A percentile compares a stretch with the other conserved stretches of the same genome.
phyloP scores from a whole-genome alignment of 2,888 invertebrate species.

The Rhamnusium bicolor region DNA sequence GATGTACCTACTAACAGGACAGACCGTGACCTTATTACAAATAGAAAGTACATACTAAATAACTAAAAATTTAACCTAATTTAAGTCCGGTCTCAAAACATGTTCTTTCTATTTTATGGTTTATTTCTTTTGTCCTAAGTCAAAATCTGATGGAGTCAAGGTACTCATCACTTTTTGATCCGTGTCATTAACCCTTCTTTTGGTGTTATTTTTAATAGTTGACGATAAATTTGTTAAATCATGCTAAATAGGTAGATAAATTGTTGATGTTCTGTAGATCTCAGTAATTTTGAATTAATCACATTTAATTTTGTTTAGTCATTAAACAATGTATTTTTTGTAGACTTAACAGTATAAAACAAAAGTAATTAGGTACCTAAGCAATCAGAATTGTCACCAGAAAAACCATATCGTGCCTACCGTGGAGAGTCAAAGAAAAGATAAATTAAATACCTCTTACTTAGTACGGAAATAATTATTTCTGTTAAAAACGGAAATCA shows the following conservation, averaged over 20 bases:
- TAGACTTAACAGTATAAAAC: too few relatives aligned
- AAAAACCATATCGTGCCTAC: too few relatives aligned
- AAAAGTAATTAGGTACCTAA: too few relatives aligned
- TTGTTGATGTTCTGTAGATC: too few relatives aligned
- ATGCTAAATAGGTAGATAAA: background rate
- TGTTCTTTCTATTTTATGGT: constrained; percentile 38
- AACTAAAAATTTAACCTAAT: constrained; percentile 39
- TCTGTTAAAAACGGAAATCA: too few relatives aligned
- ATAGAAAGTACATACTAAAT: constrained; percentile 26
- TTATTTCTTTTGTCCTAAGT: constrained; percentile 32
- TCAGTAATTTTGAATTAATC: too few relatives aligned
- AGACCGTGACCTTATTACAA: constrained; percentile 31
- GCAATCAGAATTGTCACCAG: too few relatives aligned
- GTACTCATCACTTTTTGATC: constrained; percentile 22
- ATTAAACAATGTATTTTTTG: too few relatives aligned
- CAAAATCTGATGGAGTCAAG: constrained; percentile 37
- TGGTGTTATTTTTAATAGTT: background rate
- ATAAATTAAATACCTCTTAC: too few relatives aligned
- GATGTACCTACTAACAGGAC: background rate
- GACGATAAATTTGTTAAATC: background rate
- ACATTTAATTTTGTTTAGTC: too few relatives aligned
- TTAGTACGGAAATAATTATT: too few relatives aligned
- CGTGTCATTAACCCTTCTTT: constrained; percentile 16
- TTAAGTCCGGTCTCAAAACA: constrained; percentile 31
- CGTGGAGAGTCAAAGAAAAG: too few relatives aligned